phyloP scores from a whole-genome alignment of 1,140 invertebrate species.

The Trypoxylus dichotomus region DNA sequence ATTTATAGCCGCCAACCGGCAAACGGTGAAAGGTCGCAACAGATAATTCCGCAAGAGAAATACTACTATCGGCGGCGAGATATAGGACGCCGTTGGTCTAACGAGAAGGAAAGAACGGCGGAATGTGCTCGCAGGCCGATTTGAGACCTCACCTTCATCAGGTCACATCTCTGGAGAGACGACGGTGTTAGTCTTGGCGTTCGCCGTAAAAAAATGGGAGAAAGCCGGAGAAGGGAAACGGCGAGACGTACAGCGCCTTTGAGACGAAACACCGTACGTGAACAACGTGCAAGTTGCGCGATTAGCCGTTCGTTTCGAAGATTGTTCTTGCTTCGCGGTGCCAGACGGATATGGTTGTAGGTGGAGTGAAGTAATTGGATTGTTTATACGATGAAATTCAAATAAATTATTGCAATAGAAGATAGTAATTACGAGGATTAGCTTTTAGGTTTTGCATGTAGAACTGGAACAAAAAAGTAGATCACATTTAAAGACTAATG shows the following conservation, averaged over 20 bases:
- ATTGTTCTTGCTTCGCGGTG: background rate
- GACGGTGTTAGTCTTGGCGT: background rate
- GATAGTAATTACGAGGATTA: too few relatives aligned
- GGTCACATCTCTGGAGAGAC: constrained; percentile 10
- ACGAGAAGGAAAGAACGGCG: background rate
- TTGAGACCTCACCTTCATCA: constrained; percentile 12
- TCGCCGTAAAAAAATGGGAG: background rate
- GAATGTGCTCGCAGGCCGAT: constrained; percentile 5
- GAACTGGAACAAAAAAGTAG: too few relatives aligned
- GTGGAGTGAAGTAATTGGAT: too few relatives aligned
- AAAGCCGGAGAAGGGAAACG: background rate
- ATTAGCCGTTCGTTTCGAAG: background rate
- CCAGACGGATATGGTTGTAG: too few relatives aligned
- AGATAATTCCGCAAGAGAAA: constrained; percentile 19
- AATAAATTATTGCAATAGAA: too few relatives aligned
- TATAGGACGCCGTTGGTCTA: background rate
- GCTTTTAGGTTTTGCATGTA: too few relatives aligned
- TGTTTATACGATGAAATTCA: too few relatives aligned
- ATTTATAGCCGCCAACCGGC: background rate
- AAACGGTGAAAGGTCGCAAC: background rate
- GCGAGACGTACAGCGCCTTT: background rate
- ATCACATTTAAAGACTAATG: too few relatives aligned
- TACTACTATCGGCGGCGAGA: background rate
- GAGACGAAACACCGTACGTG: constrained; percentile 13
- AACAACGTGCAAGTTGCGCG: background rate